Base-by-base conservation (phyloP, 2,888 invertebrate genomes). In the Microplitis manilae region DNA sequence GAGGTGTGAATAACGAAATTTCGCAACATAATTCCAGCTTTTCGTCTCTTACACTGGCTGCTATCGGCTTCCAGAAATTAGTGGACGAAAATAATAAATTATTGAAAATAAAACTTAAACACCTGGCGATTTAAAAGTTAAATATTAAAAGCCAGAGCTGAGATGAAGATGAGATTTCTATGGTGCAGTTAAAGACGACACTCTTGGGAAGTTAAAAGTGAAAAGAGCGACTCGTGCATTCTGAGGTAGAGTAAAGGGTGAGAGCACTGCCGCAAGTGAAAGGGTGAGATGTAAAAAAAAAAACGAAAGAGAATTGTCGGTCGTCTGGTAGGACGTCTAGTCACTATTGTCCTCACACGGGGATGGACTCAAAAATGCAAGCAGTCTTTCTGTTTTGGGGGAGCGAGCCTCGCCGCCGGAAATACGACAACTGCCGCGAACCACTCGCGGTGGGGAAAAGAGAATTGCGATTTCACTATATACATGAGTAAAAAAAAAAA, bases 271-370 rank as follows among this genome's bases (percentile, higher is more conserved):
- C 72, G 68, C 75, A 61, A 59, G 72, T 40, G 76, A 75, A 65
- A 68, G 71, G 64, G 78, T 76, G 68, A 77, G 78, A 79, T 68
- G 78, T n/a, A 59, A 68, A 61, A 64, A 20, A 17, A 41, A 38
- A 81, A 81, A 83, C 79, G 81, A 83, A 84, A 83, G 82, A 81
- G 81, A 81, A 83, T 83, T 81, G 83, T 82, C 81, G 82, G 79
- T 80, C 78, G 86, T 86, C 85, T 86, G 83, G 83, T 83, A 79
- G 83, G 84, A 83, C 81, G 86, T 86, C 86, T 86, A 82, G 82
- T 83, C 83, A 79, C 77, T 70, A 84, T 87, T 86, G 83, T 85
- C 84, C 83, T 80, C 81, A 82, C 80, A 83, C 82, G 81, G 80
- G 83, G 83, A 84, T 84, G 85, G 84, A 82, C 84, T 83, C 84